Evolutionary conservation across 2,797 vertebrate species (phyloP).

Genomic region (Apodemus agrarius): DNA sequence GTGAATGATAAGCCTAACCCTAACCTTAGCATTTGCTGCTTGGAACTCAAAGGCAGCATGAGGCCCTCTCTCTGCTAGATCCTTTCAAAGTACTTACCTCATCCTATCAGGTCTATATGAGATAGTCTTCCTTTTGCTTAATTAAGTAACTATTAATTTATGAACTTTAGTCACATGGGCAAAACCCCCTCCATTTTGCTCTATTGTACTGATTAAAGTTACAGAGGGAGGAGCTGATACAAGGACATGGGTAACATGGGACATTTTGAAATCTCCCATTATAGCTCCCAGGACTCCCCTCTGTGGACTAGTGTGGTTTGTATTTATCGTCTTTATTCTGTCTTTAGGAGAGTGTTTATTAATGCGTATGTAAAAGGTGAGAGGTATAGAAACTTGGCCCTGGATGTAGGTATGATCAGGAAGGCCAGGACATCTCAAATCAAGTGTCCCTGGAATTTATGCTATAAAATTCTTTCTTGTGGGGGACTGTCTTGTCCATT

Average conservation of each 20-base stretch:
- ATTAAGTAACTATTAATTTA: not conserved
- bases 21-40: not conserved
- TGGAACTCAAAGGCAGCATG: not conserved
- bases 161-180: not conserved
- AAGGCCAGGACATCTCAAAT: not conserved
- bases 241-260: not conserved
- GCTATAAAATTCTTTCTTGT: not conserved
- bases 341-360: not conserved
- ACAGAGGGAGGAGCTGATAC: not conserved
- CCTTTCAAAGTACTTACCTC: not conserved
- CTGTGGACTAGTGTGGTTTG: not conserved
- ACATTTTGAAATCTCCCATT: not conserved
- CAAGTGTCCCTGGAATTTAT: not conserved
- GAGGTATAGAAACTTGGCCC: not conserved
- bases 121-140: conserved; percentile 7
- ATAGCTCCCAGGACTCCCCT: not conserved
- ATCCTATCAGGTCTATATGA: not conserved
- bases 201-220: not conserved
- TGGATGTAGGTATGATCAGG: not conserved
- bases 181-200: not conserved
- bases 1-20: not conserved
- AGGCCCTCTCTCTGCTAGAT: not conserved
- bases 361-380: not conserved
- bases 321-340: not conserved
- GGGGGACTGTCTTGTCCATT: not conserved